A percentile compares a stretch with the other conserved stretches of the same genome.
Conservation (phyloP, 2,888 invertebrate species). For the Lypha dubia region DNA sequence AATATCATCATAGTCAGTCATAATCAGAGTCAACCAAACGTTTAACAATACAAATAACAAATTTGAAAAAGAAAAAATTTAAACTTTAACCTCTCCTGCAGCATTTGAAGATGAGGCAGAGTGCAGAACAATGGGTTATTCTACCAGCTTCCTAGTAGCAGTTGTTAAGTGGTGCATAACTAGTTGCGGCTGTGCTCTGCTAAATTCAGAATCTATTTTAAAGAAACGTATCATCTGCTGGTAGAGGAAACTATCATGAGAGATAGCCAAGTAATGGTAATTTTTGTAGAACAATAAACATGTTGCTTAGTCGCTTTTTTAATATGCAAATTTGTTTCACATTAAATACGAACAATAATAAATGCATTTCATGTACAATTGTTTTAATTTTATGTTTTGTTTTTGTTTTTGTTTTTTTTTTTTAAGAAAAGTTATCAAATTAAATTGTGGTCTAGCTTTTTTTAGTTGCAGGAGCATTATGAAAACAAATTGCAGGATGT, state of each 20-base stretch:
- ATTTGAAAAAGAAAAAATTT: slow-evolving; percentile 64
- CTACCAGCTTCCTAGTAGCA: slow-evolving; percentile 35
- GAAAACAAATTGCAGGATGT: slow-evolving; percentile 46
- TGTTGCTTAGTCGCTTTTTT: slow-evolving; percentile 23
- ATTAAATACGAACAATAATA: slow-evolving; percentile 43
- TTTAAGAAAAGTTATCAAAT: too few relatives aligned
- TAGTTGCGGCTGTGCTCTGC: slow-evolving; percentile 4
- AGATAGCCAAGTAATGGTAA: slow-evolving; percentile 40
- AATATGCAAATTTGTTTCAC: slow-evolving; percentile 70
- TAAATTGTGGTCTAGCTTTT: too few relatives aligned
- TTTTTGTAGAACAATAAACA: slow-evolving; percentile 69
- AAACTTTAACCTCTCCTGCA: slow-evolving; percentile 65
- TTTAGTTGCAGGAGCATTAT: slow-evolving; percentile 7
- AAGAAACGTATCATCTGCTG: slow-evolving; percentile 14
- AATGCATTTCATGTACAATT: slow-evolving; percentile 34
- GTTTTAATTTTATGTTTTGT: too few relatives aligned
- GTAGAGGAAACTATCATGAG: slow-evolving; percentile 5
- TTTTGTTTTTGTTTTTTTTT: too few relatives aligned
- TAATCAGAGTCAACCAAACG: slow-evolving; percentile 15
- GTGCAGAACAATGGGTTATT: slow-evolving; percentile 29
- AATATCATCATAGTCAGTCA: slow-evolving; percentile 53
- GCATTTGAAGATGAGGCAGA: background rate
- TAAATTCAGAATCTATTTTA: slow-evolving; percentile 32
- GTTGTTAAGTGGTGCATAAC: slow-evolving; percentile 31
- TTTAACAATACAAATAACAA: slow-evolving; percentile 52